Evolutionary conservation across 2,888 invertebrate species (phyloP).

Genomic region (Aquatica leii): DNA sequence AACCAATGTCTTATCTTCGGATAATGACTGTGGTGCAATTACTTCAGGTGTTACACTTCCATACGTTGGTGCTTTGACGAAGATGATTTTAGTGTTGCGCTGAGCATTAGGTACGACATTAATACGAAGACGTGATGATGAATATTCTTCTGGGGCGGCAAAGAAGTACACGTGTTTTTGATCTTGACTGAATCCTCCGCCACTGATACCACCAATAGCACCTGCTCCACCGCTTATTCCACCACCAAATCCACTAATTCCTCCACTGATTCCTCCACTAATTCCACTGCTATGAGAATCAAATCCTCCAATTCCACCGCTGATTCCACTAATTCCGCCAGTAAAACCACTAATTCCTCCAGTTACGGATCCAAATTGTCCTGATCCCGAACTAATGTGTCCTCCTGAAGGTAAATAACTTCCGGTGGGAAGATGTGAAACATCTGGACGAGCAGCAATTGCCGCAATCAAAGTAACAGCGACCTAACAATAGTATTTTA

Average conservation of each 20-base stretch:
- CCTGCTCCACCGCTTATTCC: constrained; percentile 14
- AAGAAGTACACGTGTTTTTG: constrained; percentile 54
- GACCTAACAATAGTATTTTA: constrained; percentile 16
- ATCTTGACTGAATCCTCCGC: constrained; percentile 23
- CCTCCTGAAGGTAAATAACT: constrained; percentile 19
- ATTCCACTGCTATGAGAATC: too few relatives aligned
- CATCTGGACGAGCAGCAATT: constrained; percentile 23
- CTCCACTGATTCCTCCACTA: too few relatives aligned
- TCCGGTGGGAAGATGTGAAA: constrained; percentile 25
- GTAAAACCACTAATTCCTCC: too few relatives aligned
- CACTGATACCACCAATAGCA: too few relatives aligned
- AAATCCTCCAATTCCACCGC: neutral
- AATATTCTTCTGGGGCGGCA: constrained; percentile 54
- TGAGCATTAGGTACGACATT: constrained; percentile 50
- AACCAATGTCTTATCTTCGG: constrained; percentile 35
- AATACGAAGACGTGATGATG: constrained; percentile 42
- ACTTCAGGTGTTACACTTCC: constrained; percentile 39
- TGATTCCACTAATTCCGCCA: too few relatives aligned
- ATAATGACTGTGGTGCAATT: constrained; percentile 28
- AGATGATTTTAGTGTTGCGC: constrained; percentile 60
- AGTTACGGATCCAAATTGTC: too few relatives aligned
- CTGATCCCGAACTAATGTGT: too few relatives aligned
- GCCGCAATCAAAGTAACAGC: constrained; percentile 8
- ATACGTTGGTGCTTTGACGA: constrained; percentile 55
- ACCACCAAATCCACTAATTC: neutral